These are phyloP conservation scores for Vulpes vulpes DNA, from an alignment of 2,113 vertebrate species.

Conservation along the genomic window DNA sequence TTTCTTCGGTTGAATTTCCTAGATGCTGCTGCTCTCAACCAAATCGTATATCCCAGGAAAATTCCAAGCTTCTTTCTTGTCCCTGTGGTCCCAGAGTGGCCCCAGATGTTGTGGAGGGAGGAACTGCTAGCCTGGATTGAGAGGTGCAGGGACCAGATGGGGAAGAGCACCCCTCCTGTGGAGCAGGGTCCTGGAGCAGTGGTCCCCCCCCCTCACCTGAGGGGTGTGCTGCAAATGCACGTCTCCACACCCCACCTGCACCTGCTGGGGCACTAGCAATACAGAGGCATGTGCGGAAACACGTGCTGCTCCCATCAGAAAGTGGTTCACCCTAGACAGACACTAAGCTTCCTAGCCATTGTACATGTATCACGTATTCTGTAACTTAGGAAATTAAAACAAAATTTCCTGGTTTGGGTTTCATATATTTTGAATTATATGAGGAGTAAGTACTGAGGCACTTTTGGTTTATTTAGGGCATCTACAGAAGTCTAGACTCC, in stretches of 20 bases:
- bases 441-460: not conserved
- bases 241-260: not conserved
- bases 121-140: no score
- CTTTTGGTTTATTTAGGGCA: not conserved
- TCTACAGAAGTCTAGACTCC: not conserved
- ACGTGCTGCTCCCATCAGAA: not conserved
- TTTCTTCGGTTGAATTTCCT: not conserved
- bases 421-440: not conserved
- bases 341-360: not conserved
- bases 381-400: not conserved
- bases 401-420: not conserved
- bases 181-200: not conserved
- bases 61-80: not conserved
- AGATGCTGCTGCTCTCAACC: not conserved
- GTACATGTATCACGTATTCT: not conserved
- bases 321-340: not conserved
- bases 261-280: not conserved
- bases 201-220: not conserved
- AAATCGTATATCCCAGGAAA: not conserved
- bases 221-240: not conserved
- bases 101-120: not conserved
- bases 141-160: no score
- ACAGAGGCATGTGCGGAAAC: accelerated
- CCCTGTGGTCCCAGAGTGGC: not conserved
- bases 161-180: not conserved